Percentiles rank a stretch among this genome's conserved stretches.
phyloP scores from a whole-genome alignment of 2,797 vertebrate genomes.

The Muraenolepis orangiensis region DNA sequence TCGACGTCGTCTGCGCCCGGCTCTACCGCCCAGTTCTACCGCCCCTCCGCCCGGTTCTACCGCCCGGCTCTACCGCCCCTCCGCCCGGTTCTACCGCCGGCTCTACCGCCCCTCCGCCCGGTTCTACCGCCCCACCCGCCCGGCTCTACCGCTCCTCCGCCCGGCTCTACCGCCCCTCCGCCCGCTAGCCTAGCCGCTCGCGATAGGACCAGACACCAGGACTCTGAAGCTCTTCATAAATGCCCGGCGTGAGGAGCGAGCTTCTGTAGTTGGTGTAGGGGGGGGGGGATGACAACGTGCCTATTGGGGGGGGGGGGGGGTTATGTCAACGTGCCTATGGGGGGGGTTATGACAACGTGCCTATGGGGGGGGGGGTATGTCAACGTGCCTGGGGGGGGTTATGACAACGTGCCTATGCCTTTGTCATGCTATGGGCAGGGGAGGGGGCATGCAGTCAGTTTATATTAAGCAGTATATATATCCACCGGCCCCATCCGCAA shows the following conservation, averaged over 20 bases:
- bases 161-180: too few species aligned
- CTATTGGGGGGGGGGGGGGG: conserved; percentile 7
- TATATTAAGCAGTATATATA: conserved; percentile 8
- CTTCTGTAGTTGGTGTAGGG: conserved; percentile 36
- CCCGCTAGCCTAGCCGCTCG: conserved; percentile 67
- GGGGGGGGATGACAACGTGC: conserved; percentile 46
- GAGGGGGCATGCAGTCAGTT: not conserved
- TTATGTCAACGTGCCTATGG: too few species aligned
- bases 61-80: too few species aligned
- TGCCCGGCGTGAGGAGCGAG: conserved; percentile 22
- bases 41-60: too few species aligned
- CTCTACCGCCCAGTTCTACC: too few species aligned
- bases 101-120: too few species aligned
- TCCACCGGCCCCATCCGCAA: conserved; percentile 24
- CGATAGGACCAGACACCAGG: conserved; percentile 55
- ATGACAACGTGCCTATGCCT: conserved; percentile 47
- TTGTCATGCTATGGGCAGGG: conserved; percentile 6
- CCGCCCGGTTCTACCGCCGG: too few species aligned
- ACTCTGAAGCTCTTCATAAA: conserved; percentile 38
- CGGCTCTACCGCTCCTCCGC: too few species aligned
- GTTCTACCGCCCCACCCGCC: too few species aligned
- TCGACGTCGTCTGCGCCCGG: too few species aligned
- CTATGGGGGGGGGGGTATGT: conserved; percentile 14
- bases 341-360: conserved; percentile 46
- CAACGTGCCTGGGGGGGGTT: too few species aligned